Evolutionary conservation across 2,888 invertebrate genomes (phyloP).

Genomic region (Bombylius major): DNA sequence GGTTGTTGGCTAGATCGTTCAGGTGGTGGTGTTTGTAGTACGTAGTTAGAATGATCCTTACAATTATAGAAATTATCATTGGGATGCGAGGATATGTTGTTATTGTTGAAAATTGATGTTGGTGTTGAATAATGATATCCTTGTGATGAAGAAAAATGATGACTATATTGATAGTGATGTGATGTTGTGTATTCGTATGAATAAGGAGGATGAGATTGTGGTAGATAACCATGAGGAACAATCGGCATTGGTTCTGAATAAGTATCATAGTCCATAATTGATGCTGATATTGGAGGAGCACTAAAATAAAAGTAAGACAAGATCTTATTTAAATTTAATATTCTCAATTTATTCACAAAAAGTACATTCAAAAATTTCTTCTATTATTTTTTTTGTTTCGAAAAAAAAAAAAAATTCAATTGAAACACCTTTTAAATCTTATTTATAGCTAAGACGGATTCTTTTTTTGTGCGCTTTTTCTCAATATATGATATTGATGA

Average conservation of each 20-base stretch:
- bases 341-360: no score
- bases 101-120: slow-evolving; percentile 14
- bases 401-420: no score
- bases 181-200: slow-evolving; percentile 17
- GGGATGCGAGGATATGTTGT: slow-evolving; percentile 8
- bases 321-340: no score
- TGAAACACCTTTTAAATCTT: no score
- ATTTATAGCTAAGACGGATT: no score
- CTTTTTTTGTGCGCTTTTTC: no score
- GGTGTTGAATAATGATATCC: slow-evolving; percentile 13
- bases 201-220: slow-evolving; percentile 17
- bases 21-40: neutral
- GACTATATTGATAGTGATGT: slow-evolving; percentile 12
- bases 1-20: neutral
- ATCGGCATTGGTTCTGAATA: slow-evolving; percentile 6
- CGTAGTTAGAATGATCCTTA: neutral
- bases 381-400: no score
- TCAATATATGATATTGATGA: no score
- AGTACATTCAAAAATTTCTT: no score
- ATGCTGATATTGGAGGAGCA: neutral
- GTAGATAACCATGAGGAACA: slow-evolving; percentile 22
- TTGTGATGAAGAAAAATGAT: slow-evolving; percentile 5
- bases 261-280: slow-evolving; percentile 1
- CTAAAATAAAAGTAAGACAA: neutral
- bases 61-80: slow-evolving; percentile 4